A percentile compares a stretch with the other conserved stretches of the same genome.
phyloP scores from a whole-genome alignment of 2,113 vertebrate genomes.

The Thymallus thymallus region DNA sequence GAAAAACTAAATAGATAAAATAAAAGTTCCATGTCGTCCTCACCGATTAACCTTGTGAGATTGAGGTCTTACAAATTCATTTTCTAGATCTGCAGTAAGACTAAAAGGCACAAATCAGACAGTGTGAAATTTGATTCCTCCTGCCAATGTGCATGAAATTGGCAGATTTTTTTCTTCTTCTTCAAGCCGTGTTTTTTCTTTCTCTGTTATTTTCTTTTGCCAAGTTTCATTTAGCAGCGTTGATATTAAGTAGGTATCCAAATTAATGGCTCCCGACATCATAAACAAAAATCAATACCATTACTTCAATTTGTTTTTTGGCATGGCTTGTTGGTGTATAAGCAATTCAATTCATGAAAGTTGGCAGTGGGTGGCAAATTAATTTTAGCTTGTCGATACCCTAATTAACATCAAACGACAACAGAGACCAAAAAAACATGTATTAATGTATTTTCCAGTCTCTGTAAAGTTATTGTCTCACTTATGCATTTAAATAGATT shows the following conservation, averaged over 20 bases:
- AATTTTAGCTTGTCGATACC: slow-evolving; percentile 46
- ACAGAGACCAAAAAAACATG: background rate
- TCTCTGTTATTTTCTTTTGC: slow-evolving; percentile 27
- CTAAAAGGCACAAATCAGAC: slow-evolving; percentile 42
- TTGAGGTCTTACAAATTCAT: slow-evolving; percentile 44
- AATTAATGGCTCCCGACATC: slow-evolving; percentile 63
- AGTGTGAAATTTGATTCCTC: slow-evolving; percentile 52
- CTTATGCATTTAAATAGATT: background rate
- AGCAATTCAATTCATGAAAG: slow-evolving; percentile 49
- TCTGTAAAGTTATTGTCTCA: background rate
- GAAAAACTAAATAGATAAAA: slow-evolving; percentile 9
- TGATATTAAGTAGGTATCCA: slow-evolving; percentile 54
- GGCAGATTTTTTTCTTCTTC: slow-evolving; percentile 53
- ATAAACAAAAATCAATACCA: slow-evolving; percentile 58
- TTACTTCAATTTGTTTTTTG: slow-evolving; percentile 34
- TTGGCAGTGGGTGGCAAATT: slow-evolving; percentile 44
- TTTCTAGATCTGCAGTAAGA: slow-evolving; percentile 50
- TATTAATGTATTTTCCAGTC: background rate
- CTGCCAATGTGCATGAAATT: slow-evolving; percentile 63
- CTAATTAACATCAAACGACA: slow-evolving; percentile 32
- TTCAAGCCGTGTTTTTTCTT: background rate
- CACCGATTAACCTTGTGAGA: slow-evolving; percentile 40
- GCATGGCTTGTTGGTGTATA: slow-evolving; percentile 44
- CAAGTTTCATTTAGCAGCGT: slow-evolving; percentile 60
- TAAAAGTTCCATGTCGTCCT: background rate